Base-by-base conservation (phyloP, 2,888 invertebrate genomes). In the Iphiclides podalirius region DNA sequence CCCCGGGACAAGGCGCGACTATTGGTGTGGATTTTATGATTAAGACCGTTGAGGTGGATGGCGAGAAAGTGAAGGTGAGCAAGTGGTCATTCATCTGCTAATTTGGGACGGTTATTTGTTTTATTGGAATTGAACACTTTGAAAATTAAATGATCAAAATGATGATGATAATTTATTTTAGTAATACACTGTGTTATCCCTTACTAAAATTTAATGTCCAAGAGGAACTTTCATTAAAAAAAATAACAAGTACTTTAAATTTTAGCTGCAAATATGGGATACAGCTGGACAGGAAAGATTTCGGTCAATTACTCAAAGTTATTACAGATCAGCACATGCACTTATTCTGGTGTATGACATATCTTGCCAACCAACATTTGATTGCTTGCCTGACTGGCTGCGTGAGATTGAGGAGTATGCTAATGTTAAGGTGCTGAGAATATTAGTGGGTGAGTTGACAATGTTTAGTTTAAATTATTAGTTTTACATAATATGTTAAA, bases 21-120 rank as follows among this genome's bases (percentile, higher is more conserved):
- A 99, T 99, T 68, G 98, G 98, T 49, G 98, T 99, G 16, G 99
- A 99, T 90, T 99, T 99, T 80, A 98, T 99, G 98, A 98, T 99
- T 55, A 99, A 99, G 90, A 98, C 98, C 45, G 97, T 99, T 6
- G 98, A 98, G 91, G 96, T 99, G 49, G 98, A 96, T 68, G 96
- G 96, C 72, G 96, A 96, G 84, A 96, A 96, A 93, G 95, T 97
- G 65, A 97, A 97, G 92, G 95, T 96, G 89, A 80, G 72, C 61
- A 49, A 36, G 43, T 41, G 38, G 34, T n/a, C 40, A 40, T 20
- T n/a, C 7, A 23, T 31, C 13, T 16, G 37, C 39, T 34, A 43
- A 49, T 43, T 42, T 46, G 23, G 42, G 14, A 26, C 17, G n/a
- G n/a, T n/a, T n/a, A n/a, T n/a, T n/a, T n/a, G n/a, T n/a, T n/a